Evolutionary conservation across 2,113 vertebrate genomes (phyloP).

Genomic region (Pteropus alecto): DNA sequence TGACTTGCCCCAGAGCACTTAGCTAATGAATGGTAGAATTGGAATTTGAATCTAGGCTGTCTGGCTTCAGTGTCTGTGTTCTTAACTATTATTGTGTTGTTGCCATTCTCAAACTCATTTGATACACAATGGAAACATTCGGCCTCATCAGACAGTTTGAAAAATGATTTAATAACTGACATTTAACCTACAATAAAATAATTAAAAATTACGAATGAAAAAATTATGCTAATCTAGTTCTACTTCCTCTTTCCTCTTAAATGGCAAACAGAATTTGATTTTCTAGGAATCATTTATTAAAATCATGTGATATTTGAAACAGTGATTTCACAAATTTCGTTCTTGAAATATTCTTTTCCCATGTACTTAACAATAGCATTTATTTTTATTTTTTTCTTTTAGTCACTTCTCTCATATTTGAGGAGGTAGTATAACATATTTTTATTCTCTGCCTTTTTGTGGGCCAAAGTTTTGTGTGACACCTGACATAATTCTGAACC

Average conservation of each 20-base stretch:
- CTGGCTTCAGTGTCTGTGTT: background rate
- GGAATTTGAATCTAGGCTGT: background rate
- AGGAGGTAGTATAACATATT: background rate
- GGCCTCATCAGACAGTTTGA: background rate
- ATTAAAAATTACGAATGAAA: background rate
- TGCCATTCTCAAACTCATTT: background rate
- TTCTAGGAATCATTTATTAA: background rate
- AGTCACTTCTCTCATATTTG: background rate
- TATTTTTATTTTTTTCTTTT: background rate
- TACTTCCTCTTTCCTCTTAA: background rate
- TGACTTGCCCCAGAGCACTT: background rate
- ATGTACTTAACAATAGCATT: background rate
- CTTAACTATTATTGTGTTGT: background rate
- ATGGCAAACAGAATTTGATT: background rate
- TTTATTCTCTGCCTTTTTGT: background rate
- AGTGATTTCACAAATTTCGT: background rate
- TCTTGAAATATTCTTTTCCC: background rate
- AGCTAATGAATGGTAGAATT: background rate
- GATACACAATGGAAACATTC: background rate
- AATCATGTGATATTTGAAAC: background rate
- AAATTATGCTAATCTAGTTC: background rate
- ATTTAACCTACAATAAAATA: background rate
- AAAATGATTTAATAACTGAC: background rate
- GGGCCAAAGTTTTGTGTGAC: background rate
- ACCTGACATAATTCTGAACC: background rate